These are phyloP conservation scores for Platyura marginata DNA, from an alignment of 1,140 invertebrate genomes.

Conservation along the genomic window DNA sequence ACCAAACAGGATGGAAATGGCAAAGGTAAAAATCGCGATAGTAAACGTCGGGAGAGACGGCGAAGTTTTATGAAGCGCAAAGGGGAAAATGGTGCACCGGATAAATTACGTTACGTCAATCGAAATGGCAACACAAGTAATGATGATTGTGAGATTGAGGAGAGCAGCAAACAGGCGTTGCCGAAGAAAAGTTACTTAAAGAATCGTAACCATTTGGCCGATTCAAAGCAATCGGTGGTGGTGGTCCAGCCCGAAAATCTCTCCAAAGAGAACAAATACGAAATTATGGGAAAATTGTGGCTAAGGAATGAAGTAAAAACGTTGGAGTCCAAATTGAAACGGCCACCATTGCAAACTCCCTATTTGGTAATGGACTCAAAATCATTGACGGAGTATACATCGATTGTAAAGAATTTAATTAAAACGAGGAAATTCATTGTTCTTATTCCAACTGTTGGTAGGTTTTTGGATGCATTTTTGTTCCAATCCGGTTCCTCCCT, in stretches of 20 bases:
- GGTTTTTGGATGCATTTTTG: conserved; percentile 14
- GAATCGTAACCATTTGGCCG: conserved; percentile 12
- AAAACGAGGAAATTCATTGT: conserved; percentile 57
- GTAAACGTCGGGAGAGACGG: background rate
- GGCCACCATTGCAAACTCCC: conserved; percentile 35
- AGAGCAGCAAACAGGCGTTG: conserved; percentile 10
- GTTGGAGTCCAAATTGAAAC: conserved; percentile 30
- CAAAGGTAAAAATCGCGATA: conserved; percentile 12
- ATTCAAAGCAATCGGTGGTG: conserved; percentile 8
- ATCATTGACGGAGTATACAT: conserved; percentile 47
- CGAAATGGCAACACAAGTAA: background rate
- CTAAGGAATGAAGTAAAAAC: conserved; percentile 52
- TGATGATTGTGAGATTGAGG: conserved; percentile 4
- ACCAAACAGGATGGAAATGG: conserved; percentile 24
- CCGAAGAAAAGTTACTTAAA: conserved; percentile 21
- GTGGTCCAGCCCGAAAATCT: too few relatives aligned
- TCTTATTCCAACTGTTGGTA: conserved; percentile 60
- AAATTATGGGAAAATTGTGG: conserved; percentile 55
- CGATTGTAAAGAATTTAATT: conserved; percentile 59
- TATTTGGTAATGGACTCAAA: conserved; percentile 58
- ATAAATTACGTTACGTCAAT: background rate
- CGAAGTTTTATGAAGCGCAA: background rate
- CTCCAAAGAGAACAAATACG: conserved; percentile 25
- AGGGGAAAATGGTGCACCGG: background rate
- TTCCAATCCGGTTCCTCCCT: conserved; percentile 4